These are phyloP conservation scores for Anoplophora glabripennis DNA, from an alignment of 1,140 invertebrate species.

Conservation along the genomic window DNA sequence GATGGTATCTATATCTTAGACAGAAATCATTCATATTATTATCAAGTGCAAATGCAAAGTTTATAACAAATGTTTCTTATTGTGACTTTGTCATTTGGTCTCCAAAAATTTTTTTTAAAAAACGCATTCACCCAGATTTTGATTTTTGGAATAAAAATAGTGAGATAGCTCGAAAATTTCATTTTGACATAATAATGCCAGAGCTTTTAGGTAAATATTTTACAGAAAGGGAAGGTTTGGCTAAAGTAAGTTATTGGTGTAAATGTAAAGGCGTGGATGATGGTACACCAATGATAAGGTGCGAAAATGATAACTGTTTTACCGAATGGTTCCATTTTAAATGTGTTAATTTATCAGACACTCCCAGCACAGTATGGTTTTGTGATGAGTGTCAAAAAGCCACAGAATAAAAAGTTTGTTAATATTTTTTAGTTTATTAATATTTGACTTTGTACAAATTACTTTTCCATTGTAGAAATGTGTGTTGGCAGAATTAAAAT, in stretches of 20 bases:
- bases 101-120: constrained; percentile 7
- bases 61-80: background rate
- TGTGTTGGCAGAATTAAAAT: no score
- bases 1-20: background rate
- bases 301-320: background rate
- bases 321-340: constrained; percentile 12
- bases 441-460: no score
- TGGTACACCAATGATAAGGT: constrained; percentile 7
- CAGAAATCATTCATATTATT: background rate
- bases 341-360: background rate
- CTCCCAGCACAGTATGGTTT: no score
- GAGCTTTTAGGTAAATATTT: constrained; percentile 8
- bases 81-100: constrained; percentile 11
- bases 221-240: background rate
- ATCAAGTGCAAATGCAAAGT: constrained; percentile 7
- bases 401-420: no score
- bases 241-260: constrained; percentile 5
- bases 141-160: constrained; percentile 9
- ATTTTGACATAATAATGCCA: background rate
- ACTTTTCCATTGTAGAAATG: no score
- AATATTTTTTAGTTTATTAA: no score
- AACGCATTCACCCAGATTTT: constrained; percentile 2
- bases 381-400: no score
- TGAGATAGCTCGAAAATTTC: constrained; percentile 5
- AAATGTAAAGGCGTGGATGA: constrained; percentile 11